Conservation (phyloP, 2,797 vertebrate species). For the Pipistrellus pygmaeus region DNA sequence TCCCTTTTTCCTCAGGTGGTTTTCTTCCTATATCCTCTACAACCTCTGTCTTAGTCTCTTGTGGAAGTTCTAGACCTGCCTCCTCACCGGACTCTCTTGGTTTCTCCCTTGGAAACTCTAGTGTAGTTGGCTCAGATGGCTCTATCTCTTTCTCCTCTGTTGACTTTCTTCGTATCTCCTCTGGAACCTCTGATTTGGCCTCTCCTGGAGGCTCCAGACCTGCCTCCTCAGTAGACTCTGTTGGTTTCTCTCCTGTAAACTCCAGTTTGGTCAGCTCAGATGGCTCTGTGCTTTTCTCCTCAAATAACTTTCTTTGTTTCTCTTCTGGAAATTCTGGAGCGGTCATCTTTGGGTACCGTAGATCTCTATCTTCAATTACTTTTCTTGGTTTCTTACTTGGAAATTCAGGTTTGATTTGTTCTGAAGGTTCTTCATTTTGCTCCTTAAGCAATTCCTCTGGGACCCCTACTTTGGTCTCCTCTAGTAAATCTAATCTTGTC, state of each 20-base stretch:
- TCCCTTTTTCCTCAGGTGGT: background rate
- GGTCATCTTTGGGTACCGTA: background rate
- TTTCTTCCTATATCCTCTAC: background rate
- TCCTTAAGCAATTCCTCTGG: background rate
- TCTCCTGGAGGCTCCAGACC: background rate
- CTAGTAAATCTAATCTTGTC: background rate
- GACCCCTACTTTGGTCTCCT: background rate
- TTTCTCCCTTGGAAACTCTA: too few relatives aligned
- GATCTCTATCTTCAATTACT: conserved; percentile 63
- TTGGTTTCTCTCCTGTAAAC: background rate
- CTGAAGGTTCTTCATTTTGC: background rate
- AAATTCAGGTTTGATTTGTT: conserved; percentile 2
- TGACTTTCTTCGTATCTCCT: background rate
- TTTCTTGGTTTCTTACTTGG: conserved; percentile 8
- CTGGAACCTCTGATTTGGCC: background rate
- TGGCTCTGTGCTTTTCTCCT: conserved; percentile 51
- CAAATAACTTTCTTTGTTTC: conserved; percentile 44
- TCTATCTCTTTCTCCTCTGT: background rate
- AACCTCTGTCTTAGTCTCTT: background rate
- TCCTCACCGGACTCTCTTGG: too few relatives aligned
- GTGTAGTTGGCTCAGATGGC: background rate
- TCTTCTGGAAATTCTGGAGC: background rate
- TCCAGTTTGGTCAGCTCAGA: background rate
- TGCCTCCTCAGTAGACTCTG: background rate
- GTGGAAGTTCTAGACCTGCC: background rate